A percentile compares a stretch with the other conserved stretches of the same genome.
These are phyloP conservation scores for Neosilurus hyrtlii DNA, from an alignment of 2,797 vertebrate species.

Conservation along the genomic window DNA sequence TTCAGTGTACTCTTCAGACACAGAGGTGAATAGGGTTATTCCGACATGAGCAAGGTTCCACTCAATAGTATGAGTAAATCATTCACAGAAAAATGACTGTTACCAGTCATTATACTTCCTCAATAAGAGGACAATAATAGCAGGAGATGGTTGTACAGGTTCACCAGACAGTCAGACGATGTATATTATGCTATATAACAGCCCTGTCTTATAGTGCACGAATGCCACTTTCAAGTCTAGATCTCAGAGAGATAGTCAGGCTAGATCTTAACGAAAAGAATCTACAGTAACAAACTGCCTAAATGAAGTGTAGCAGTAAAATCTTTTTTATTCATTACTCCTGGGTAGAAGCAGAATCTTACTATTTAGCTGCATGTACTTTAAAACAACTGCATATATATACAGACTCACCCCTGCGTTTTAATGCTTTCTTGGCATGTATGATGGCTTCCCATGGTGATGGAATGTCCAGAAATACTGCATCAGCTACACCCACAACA, in stretches of 20 bases:
- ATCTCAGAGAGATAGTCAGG: no score
- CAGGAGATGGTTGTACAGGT: not conserved
- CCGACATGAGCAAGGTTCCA: not conserved
- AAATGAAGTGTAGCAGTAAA: not conserved
- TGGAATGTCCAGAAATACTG: constrained; percentile 94
- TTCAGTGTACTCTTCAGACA: not conserved
- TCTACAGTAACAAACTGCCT: not conserved
- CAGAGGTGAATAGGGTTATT: not conserved
- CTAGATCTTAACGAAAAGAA: not conserved
- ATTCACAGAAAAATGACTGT: constrained; percentile 11
- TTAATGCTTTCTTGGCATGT: constrained; percentile 87
- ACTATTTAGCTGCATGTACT: not conserved
- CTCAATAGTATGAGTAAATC: constrained; percentile 4
- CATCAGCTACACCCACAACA: constrained; percentile 81
- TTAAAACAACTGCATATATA: not conserved
- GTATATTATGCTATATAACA: not conserved
- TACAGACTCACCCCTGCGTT: constrained; percentile 78
- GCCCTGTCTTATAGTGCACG: not conserved
- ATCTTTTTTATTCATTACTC: not conserved
- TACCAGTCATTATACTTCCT: constrained; percentile 15
- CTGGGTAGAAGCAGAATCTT: not conserved
- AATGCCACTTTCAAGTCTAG: not conserved
- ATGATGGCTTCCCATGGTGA: constrained; percentile 93
- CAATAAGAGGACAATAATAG: not conserved
- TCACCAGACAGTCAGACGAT: not conserved